Percentiles rank a stretch among this genome's conserved stretches.
phyloP scores from a whole-genome alignment of 2,113 vertebrate species.

The Dicerorhinus sumatrensis region DNA sequence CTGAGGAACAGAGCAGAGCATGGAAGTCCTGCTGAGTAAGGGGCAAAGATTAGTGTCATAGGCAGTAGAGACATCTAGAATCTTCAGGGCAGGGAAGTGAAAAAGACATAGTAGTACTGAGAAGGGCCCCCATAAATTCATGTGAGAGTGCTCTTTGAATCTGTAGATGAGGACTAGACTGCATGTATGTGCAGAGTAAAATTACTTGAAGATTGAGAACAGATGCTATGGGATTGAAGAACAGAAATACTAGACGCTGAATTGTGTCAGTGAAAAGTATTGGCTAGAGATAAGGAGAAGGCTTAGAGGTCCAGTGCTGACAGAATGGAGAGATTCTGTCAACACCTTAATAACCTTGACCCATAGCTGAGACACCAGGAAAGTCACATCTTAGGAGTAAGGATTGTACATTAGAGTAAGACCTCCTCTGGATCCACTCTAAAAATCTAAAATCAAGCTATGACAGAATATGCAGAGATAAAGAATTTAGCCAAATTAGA shows the following conservation, averaged over 20 bases:
- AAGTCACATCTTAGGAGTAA: background rate
- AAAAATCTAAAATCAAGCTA: background rate
- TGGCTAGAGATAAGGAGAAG: background rate
- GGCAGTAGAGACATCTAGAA: background rate
- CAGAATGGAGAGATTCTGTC: too few relatives aligned
- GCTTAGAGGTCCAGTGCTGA: background rate
- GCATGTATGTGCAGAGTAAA: rapidly evolving
- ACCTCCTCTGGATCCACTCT: background rate
- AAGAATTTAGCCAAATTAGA: background rate
- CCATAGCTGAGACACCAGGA: background rate
- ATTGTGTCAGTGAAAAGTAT: background rate
- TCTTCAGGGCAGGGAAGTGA: background rate
- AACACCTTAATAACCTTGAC: background rate
- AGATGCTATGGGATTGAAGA: background rate
- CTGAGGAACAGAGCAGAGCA: background rate
- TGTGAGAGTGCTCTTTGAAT: background rate
- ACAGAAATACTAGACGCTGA: background rate
- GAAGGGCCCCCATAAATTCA: background rate
- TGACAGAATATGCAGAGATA: background rate
- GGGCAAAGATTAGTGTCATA: background rate
- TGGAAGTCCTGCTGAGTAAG: background rate
- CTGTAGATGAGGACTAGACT: background rate
- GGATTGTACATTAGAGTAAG: too few relatives aligned
- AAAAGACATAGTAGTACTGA: background rate
- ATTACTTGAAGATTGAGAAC: background rate